These are phyloP conservation scores for Solenopsis invicta DNA, from an alignment of 1,140 invertebrate genomes.

Conservation along the genomic window DNA sequence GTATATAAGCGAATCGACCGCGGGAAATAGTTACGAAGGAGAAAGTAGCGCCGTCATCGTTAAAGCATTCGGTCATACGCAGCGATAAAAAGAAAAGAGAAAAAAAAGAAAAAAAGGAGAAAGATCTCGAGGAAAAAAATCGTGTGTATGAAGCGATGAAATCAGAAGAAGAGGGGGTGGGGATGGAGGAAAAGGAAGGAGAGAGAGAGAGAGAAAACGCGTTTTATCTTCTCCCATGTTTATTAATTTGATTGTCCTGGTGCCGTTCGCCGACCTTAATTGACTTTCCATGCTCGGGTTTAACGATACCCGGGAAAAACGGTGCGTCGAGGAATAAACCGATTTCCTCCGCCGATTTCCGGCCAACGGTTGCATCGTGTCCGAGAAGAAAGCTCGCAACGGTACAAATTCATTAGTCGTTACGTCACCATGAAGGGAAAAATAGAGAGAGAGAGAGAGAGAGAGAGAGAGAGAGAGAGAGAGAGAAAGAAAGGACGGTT, in stretches of 20 bases:
- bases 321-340: not conserved
- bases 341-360: not conserved
- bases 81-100: not conserved
- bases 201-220: not conserved
- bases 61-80: constrained; percentile 46
- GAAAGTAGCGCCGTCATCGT: constrained; percentile 71
- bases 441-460: not conserved
- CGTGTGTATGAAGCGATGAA: not conserved
- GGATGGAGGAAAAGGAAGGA: too few relatives aligned
- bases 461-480: not conserved
- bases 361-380: not conserved
- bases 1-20: constrained; percentile 33
- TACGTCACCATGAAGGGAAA: not conserved
- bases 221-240: not conserved
- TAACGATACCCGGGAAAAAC: not conserved
- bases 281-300: constrained; percentile 7
- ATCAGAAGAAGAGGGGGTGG: not conserved
- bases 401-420: not conserved
- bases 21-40: constrained; percentile 68
- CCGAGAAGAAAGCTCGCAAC: constrained; percentile 32
- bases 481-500: not conserved
- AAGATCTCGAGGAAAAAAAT: not conserved
- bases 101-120: not conserved
- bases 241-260: constrained; percentile 33
- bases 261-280: constrained; percentile 10